Percentiles rank a stretch among this genome's conserved stretches.
These are phyloP conservation scores for Cheilosia vulpina DNA, from an alignment of 2,888 invertebrate species.

Conservation along the genomic window DNA sequence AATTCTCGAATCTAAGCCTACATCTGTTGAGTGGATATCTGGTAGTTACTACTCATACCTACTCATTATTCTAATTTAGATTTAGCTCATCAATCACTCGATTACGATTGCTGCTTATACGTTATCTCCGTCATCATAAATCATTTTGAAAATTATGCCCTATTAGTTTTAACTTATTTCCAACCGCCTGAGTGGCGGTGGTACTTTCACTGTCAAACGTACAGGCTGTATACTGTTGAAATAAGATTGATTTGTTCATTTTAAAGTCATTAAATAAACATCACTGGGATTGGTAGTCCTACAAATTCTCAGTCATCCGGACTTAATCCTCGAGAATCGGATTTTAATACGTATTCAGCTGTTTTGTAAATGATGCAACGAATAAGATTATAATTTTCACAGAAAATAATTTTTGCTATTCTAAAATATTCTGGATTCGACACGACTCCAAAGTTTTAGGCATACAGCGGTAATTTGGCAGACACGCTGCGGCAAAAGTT, in stretches of 20 bases:
- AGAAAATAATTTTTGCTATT: too few relatives aligned
- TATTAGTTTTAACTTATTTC: background rate
- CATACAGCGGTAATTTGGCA: too few relatives aligned
- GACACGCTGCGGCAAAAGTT: too few relatives aligned
- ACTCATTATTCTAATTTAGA: background rate
- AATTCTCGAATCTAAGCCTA: background rate
- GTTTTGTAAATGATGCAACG: too few relatives aligned
- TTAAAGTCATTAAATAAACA: slow-evolving; percentile 3
- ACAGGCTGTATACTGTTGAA: background rate
- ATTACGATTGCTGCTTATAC: background rate
- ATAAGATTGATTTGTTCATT: background rate
- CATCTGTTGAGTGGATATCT: background rate
- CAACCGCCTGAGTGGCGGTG: background rate
- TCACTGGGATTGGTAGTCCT: background rate
- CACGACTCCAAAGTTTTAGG: too few relatives aligned
- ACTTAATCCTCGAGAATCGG: background rate
- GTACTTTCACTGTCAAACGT: background rate
- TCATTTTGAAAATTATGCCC: background rate
- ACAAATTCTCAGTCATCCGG: background rate
- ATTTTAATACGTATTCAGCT: too few relatives aligned
- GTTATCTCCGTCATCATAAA: background rate
- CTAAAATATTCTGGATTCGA: too few relatives aligned
- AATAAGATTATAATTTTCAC: too few relatives aligned
- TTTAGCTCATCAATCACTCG: slow-evolving; percentile 1
- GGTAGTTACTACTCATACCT: background rate